Evolutionary conservation across 2,797 vertebrate genomes (phyloP).

Genomic region (Enteromius treurensis): DNA sequence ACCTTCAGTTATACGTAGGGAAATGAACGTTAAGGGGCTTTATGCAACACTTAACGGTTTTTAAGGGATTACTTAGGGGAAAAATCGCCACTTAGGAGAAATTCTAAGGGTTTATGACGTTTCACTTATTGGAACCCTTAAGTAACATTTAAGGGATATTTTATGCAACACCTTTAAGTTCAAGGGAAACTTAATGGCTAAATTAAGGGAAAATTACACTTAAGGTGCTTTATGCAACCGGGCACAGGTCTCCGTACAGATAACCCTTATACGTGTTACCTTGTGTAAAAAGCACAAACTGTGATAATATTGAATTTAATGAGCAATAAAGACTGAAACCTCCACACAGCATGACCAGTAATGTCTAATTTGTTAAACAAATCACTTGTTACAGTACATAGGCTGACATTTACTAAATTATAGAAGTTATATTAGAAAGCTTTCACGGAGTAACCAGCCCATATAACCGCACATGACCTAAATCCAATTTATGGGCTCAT

Average conservation of each 20-base stretch:
- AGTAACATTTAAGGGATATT: too few species aligned
- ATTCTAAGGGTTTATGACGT: too few species aligned
- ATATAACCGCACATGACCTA: not conserved
- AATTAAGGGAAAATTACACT: too few species aligned
- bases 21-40: too few species aligned
- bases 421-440: not conserved
- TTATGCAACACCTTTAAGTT: too few species aligned
- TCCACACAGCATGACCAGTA: not conserved
- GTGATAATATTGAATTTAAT: not conserved
- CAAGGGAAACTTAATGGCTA: too few species aligned
- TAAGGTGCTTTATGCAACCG: too few species aligned
- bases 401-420: not conserved
- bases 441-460: not conserved
- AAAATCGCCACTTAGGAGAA: too few species aligned
- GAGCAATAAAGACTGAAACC: not conserved
- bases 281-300: not conserved
- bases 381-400: not conserved
- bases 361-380: not conserved
- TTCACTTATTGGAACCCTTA: too few species aligned
- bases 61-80: too few species aligned
- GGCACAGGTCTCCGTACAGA: not conserved
- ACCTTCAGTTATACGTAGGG: not conserved
- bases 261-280: not conserved
- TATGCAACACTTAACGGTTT: too few species aligned
- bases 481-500: not conserved